These are phyloP conservation scores for Catostomus latipinnis DNA, from an alignment of 2,797 vertebrate species.

Conservation along the genomic window DNA sequence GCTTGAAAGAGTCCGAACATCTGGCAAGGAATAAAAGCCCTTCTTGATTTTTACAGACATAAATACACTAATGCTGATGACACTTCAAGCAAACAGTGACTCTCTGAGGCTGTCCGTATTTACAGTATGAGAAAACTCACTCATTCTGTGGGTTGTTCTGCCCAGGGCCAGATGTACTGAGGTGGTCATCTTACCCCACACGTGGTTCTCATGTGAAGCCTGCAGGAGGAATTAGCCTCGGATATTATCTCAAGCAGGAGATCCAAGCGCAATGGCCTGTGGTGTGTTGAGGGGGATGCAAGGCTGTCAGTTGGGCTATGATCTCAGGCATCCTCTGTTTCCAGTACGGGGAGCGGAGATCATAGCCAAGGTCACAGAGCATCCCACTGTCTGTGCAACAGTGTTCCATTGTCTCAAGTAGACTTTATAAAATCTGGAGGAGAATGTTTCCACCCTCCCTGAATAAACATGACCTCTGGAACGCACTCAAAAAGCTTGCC, in stretches of 20 bases:
- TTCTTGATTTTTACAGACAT: conserved; percentile 30
- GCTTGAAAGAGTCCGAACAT: conserved; percentile 11
- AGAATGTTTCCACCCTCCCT: conserved; percentile 53
- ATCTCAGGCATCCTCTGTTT: conserved; percentile 52
- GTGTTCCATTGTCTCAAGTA: conserved; percentile 54
- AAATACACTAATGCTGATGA: conserved; percentile 49
- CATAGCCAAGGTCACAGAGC: conserved; percentile 51
- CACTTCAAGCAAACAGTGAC: conserved; percentile 50
- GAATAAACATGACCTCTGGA: conserved; percentile 58
- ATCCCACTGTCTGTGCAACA: conserved; percentile 60
- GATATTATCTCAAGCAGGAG: conserved; percentile 51
- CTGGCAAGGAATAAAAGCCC: not conserved
- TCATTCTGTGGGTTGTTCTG: conserved; percentile 56
- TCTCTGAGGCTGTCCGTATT: conserved; percentile 58
- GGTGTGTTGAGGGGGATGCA: conserved; percentile 23
- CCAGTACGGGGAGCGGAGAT: conserved; percentile 38
- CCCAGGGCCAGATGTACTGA: conserved; percentile 61
- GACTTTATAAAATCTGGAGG: conserved; percentile 44
- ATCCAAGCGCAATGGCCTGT: conserved; percentile 10
- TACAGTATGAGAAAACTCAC: conserved; percentile 58
- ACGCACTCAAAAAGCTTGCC: conserved; percentile 48
- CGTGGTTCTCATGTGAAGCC: conserved; percentile 45
- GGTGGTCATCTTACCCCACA: conserved; percentile 50
- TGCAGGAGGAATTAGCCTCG: conserved; percentile 38
- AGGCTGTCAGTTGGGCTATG: conserved; percentile 40